Conservation (phyloP, 1,140 invertebrate species). For the Eubasilissa regina region DNA sequence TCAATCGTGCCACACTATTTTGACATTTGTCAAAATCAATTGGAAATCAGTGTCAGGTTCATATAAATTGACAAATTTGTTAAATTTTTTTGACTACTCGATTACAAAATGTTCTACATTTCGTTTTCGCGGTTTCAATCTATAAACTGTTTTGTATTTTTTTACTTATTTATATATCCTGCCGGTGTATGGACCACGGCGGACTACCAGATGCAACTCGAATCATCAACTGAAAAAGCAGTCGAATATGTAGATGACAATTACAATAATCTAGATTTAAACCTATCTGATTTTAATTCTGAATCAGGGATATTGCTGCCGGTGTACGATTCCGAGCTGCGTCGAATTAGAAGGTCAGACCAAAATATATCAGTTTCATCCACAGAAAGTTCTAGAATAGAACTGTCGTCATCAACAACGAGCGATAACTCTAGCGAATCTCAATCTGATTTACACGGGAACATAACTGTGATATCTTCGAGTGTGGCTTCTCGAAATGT, state of each 20-base stretch:
- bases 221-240: constrained; percentile 11
- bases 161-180: constrained; percentile 27
- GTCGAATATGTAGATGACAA: constrained; percentile 26
- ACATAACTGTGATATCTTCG: constrained; percentile 38
- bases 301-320: constrained; percentile 14
- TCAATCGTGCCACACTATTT: not conserved
- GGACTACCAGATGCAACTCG: constrained; percentile 5
- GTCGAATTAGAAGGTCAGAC: constrained; percentile 45
- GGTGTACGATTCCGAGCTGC: constrained; percentile 18
- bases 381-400: constrained; percentile 39
- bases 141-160: constrained; percentile 3
- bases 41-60: constrained; percentile 19
- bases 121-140: not conserved
- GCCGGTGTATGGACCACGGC: constrained; percentile 26
- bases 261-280: constrained; percentile 5
- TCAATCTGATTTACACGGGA: constrained; percentile 15
- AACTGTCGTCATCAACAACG: constrained; percentile 9
- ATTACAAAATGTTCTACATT: constrained; percentile 4
- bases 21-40: constrained; percentile 30
- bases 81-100: not conserved
- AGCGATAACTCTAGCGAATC: constrained; percentile 43
- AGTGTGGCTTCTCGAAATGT: constrained; percentile 42
- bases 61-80: not conserved
- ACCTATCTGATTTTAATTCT: constrained; percentile 2
- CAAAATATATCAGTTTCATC: constrained; percentile 31